A percentile compares a stretch with the other conserved stretches of the same genome.
Conservation (phyloP, 2,113 vertebrate genomes). For the Chaetorhynchus papuensis region DNA sequence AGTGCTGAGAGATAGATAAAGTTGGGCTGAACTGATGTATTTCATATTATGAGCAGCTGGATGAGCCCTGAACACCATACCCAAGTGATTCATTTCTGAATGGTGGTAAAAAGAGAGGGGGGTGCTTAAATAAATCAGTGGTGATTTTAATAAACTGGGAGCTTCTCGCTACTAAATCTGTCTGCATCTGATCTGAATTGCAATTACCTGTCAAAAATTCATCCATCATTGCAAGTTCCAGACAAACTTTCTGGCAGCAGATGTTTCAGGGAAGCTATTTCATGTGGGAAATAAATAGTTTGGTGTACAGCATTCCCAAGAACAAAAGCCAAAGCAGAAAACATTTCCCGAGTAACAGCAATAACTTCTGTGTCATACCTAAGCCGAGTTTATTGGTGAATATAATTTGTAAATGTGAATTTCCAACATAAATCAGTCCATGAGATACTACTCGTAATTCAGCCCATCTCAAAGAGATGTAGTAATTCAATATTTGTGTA, state of each 20-base stretch:
- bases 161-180: constrained; percentile 74
- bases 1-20: constrained; percentile 18
- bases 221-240: constrained; percentile 74
- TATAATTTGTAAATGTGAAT: constrained; percentile 20
- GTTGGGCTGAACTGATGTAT: constrained; percentile 17
- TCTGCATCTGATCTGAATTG: constrained; percentile 80
- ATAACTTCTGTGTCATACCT: neutral
- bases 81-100: constrained; percentile 73
- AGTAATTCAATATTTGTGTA: neutral
- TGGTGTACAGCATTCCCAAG: constrained; percentile 48
- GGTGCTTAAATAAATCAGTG: constrained; percentile 74
- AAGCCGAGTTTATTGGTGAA: neutral
- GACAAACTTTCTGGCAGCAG: constrained; percentile 76
- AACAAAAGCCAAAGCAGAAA: constrained; percentile 60
- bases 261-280: constrained; percentile 70
- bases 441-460: neutral
- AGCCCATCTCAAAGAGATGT: neutral
- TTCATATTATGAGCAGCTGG: constrained; percentile 53
- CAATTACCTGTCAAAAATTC: constrained; percentile 81
- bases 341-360: constrained; percentile 31
- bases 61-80: constrained; percentile 56
- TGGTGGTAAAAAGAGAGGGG: constrained; percentile 60
- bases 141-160: constrained; percentile 78
- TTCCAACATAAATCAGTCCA: neutral
- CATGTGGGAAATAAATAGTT: constrained; percentile 47